Evolutionary conservation across 2,797 vertebrate genomes (phyloP), one percentile per base, ranked within the genome.

Genomic region (Mus minutoides): DNA sequence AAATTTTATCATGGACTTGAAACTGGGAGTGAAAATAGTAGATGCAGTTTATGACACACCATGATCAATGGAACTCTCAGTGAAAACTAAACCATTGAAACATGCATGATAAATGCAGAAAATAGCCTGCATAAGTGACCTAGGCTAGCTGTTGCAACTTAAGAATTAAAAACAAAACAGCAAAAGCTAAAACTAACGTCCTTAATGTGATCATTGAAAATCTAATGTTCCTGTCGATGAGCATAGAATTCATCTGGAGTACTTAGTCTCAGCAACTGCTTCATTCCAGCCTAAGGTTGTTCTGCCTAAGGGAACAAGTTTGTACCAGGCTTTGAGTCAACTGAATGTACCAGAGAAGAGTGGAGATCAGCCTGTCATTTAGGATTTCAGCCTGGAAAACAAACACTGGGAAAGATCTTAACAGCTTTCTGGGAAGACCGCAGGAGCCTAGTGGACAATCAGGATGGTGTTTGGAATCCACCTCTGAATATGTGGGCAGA

Each of bases 1-100:
- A 40, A 43, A 87, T 93, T 86, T 83, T 73, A 85, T 93, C 62
- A 58, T n/a, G 82, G 71, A 56, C 37, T 88, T 80, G 46, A 77
- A 94, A 31, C 77, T 56, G 34, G 34, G 54, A 31, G 5, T 4
- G 7, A 49, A 86, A 64, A 58, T 40, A 62, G 82, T 43, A 91
- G 29, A 40, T 84, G 46, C 34, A 43, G 2, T 85, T 34, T 85
- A 56, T 52, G n/a, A 49, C 78, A 91, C 8, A 86, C 88, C 29
- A 58, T 31, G 31, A 52, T 77, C 43, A 82, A 67, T 92, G 58
- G 46, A 88, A 62, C 80, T 31, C 5, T 87, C 37, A 75, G 71
- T 46, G 84, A 76, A 78, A 85, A 43, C 37, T 54, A 91, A 88
- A 64, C 49, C 54, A 85, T 17, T 71, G 64, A 87, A 71, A 69